Evolutionary conservation across 2,113 vertebrate species (phyloP), one percentile per base, ranked within the genome.

Genomic region (Emydocephalus ijimae): DNA sequence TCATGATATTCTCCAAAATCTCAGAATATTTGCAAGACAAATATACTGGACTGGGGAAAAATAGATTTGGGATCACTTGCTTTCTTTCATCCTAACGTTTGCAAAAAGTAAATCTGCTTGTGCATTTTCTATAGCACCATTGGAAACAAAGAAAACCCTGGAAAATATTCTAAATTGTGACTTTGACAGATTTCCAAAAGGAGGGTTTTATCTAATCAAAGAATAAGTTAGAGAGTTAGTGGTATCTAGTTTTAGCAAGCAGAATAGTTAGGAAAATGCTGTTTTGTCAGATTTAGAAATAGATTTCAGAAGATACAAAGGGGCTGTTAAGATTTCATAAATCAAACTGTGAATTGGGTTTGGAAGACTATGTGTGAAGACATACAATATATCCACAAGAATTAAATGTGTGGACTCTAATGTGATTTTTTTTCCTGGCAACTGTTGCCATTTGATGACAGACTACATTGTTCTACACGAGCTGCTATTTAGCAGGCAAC

Each of bases 1-100:
- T 91, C 86, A 91, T 89, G 34, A 69, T 91, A 69, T 90, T 87
- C 24, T 93, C 89, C 93, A 74, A 56, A 74, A 87, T 39, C 90
- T 90, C 90, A 57, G 57, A 81, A 57, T 64, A 89, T 0, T 0
- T 0, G 0, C 23, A 0, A 0, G 52, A 87, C 6, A 94, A 95
- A 89, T 56, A 29, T 23, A 92, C 88, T 52, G 90, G 15, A 43
- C 34, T 43, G 18, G 34, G 34, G 55, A 0, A 14, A 89, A 54
- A 54, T 54, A n/a, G 39, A n/a, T 9, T 26, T 64, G 69, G 8
- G 85, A 11, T 81, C 91, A 91, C 0, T 0, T 23, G 91, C 90
- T 90, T 94, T 23, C 57, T 89, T 1, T 90, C 91, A 87, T 89
- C 81, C 20, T 57, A 45, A 56, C 0, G 0, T 89, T 57, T 87